Conservation (phyloP, 2,888 invertebrate genomes). For the Cremastobaeus sp. region DNA sequence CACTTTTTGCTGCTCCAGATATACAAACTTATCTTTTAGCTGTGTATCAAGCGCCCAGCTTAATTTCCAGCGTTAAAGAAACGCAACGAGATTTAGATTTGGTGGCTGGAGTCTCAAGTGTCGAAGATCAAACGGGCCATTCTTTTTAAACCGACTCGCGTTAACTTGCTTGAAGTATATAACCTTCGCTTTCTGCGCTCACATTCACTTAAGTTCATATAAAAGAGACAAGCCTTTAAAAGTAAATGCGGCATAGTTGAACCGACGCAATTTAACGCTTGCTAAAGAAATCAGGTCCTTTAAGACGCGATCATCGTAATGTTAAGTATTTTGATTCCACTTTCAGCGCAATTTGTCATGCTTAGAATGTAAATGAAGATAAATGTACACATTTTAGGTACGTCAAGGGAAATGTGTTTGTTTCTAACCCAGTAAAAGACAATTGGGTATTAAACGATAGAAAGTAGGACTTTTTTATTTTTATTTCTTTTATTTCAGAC, state of each 20-base stretch:
- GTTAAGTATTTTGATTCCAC: no score
- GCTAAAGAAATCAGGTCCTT: slow-evolving; percentile 30
- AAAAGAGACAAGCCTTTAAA: slow-evolving; percentile 44
- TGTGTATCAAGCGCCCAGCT: slow-evolving; percentile 10
- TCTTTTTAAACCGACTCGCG: slow-evolving; percentile 50
- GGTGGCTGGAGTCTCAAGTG: slow-evolving; percentile 20
- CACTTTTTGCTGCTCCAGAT: slow-evolving; percentile 20
- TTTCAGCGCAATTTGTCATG: no score
- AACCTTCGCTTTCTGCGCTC: slow-evolving; percentile 40
- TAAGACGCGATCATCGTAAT: slow-evolving; percentile 43
- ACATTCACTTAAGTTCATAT: slow-evolving; percentile 36
- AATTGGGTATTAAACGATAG: no score
- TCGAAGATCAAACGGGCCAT: slow-evolving; percentile 51
- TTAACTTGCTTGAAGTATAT: slow-evolving; percentile 45
- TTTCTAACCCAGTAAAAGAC: no score
- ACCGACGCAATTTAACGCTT: slow-evolving; percentile 38
- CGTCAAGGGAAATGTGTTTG: no score
- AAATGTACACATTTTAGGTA: no score
- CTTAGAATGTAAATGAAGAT: no score
- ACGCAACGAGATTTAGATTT: slow-evolving; percentile 4
- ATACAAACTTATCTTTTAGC: slow-evolving; percentile 35
- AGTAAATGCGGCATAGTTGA: slow-evolving; percentile 36
- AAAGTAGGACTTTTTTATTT: no score
- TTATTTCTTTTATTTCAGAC: no score
- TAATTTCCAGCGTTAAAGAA: slow-evolving; percentile 32